Conservation (phyloP, 2,797 vertebrate genomes). For the Coranthus polyacanthus region DNA sequence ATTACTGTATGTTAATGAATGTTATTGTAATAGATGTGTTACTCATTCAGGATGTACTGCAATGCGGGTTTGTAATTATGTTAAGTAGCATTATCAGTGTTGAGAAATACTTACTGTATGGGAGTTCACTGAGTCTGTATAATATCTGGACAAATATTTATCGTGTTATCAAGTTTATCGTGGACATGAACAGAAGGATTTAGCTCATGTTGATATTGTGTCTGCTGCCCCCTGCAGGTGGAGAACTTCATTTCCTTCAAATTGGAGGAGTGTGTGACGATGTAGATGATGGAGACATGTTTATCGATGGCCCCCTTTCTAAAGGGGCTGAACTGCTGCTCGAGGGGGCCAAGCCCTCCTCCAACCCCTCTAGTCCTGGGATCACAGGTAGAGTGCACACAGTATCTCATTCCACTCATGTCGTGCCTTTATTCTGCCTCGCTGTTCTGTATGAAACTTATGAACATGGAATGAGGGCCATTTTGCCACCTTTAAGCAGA, state of each 20-base stretch:
- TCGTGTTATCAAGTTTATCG: no score
- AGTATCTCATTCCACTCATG: no score
- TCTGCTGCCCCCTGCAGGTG: conserved; percentile 84
- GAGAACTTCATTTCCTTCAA: conserved; percentile 99
- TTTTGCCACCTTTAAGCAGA: no score
- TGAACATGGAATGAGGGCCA: no score
- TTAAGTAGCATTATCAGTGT: not conserved
- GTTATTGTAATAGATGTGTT: not conserved
- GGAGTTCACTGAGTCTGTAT: no score
- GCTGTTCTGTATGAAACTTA: no score
- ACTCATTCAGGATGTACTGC: not conserved
- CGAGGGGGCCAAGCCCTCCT: conserved; percentile 93
- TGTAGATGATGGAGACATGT: conserved; percentile 97
- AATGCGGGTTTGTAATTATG: not conserved
- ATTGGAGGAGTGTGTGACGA: conserved; percentile 99
- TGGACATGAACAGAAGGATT: no score
- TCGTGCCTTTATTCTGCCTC: no score
- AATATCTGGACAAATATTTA: no score
- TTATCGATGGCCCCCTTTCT: conserved; percentile 96
- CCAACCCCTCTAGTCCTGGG: conserved; percentile 97
- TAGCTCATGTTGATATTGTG: conserved; percentile 9
- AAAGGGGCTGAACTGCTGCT: conserved; percentile 94
- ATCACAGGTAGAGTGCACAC: conserved; percentile 90
- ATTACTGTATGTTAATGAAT: not conserved
- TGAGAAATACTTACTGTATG: no score